A percentile compares a stretch with the other conserved stretches of the same genome.
phyloP scores from a whole-genome alignment of 1,140 invertebrate genomes.

The Drosophila suzukii region DNA sequence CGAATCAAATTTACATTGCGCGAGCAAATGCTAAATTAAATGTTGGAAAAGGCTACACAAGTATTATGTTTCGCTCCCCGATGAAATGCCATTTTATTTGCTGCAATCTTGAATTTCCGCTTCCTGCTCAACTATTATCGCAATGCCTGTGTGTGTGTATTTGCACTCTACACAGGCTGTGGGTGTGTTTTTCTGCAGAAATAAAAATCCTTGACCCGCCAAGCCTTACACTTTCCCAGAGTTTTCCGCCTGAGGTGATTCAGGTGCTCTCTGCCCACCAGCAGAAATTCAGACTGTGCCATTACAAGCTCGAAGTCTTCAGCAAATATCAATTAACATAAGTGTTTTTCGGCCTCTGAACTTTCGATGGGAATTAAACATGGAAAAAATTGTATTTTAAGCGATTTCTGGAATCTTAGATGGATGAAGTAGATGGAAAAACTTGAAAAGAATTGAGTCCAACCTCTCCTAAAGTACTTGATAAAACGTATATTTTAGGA shows the following conservation, averaged over 20 bases:
- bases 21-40: constrained; percentile 11
- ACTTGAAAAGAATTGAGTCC: neutral
- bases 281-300: constrained; percentile 8
- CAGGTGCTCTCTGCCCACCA: neutral
- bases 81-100: constrained; percentile 28
- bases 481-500: too few relatives aligned
- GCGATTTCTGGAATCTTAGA: too few relatives aligned
- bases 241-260: constrained; percentile 27
- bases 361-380: neutral
- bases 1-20: constrained; percentile 16
- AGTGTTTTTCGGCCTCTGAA: constrained; percentile 33
- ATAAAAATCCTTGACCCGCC: constrained; percentile 42
- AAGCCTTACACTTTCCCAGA: constrained; percentile 16
- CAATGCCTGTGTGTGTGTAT: constrained; percentile 11
- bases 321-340: constrained; percentile 65
- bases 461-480: too few relatives aligned
- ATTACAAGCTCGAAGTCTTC: constrained; percentile 10
- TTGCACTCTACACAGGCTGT: neutral
- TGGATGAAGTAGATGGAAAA: neutral
- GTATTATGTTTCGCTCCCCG: constrained; percentile 1
- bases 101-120: constrained; percentile 29
- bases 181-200: constrained; percentile 24
- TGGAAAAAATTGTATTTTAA: neutral
- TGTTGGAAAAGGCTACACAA: neutral
- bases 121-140: constrained; percentile 15